These are phyloP conservation scores for Danio kyathit DNA, from an alignment of 2,797 vertebrate species.

Conservation along the genomic window DNA sequence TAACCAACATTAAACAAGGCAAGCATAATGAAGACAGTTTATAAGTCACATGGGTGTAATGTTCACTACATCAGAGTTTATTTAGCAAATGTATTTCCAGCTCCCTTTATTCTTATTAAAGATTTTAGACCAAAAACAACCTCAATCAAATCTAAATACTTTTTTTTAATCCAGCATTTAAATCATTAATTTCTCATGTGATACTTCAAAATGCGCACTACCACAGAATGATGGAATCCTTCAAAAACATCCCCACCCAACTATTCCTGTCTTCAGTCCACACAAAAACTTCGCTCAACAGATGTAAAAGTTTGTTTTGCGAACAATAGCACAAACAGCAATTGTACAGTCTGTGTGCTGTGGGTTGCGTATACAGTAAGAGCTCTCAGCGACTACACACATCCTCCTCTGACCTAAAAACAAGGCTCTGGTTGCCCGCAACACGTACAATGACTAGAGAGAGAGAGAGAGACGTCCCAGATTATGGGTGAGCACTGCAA, in stretches of 20 bases:
- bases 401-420: conserved; percentile 54
- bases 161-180: too few relatives aligned
- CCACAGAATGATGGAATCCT: too few relatives aligned
- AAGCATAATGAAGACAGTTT: too few relatives aligned
- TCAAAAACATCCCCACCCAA: not conserved
- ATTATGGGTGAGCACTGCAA: conserved; percentile 38
- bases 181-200: too few relatives aligned
- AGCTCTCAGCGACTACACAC: conserved; percentile 19
- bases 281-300: not conserved
- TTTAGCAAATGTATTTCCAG: too few relatives aligned
- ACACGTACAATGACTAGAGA: conserved; percentile 29
- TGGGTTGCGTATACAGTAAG: conserved; percentile 31
- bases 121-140: too few relatives aligned
- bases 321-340: conserved; percentile 3
- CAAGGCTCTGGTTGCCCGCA: conserved; percentile 20
- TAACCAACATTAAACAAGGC: too few relatives aligned
- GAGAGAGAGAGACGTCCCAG: conserved; percentile 38
- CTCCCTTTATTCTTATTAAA: too few relatives aligned
- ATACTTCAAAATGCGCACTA: too few relatives aligned
- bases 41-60: too few relatives aligned
- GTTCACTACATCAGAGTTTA: too few relatives aligned
- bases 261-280: not conserved
- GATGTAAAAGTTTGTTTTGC: conserved; percentile 2
- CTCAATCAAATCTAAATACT: too few relatives aligned
- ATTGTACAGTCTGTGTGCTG: conserved; percentile 3